phyloP scores from a whole-genome alignment of 2,797 vertebrate species.

The Lagorchestes hirsutus region DNA sequence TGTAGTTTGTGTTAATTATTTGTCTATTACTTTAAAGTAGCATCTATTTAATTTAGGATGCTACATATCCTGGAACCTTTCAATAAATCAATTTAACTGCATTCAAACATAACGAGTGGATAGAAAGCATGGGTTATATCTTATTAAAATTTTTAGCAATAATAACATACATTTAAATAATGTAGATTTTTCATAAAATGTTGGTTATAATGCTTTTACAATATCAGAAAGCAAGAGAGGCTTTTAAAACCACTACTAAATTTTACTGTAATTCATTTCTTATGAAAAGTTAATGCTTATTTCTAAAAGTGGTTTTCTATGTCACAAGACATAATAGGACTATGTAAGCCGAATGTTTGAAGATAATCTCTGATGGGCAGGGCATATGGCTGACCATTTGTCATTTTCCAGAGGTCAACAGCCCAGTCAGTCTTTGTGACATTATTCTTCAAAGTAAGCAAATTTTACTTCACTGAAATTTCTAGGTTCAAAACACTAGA shows the following conservation, averaged over 20 bases:
- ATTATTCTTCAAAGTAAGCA: slow-evolving; percentile 82
- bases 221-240: slow-evolving; percentile 20
- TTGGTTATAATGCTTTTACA: not conserved
- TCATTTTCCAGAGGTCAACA: slow-evolving; percentile 90
- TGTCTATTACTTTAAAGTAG: too few species aligned
- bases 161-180: slow-evolving; percentile 50
- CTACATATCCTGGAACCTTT: not conserved
- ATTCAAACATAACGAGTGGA: slow-evolving; percentile 14
- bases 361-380: slow-evolving; percentile 74
- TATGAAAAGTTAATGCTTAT: slow-evolving; percentile 79
- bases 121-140: slow-evolving; percentile 1
- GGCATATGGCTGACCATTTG: slow-evolving; percentile 92
- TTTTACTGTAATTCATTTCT: slow-evolving; percentile 58
- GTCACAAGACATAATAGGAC: slow-evolving; percentile 83
- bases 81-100: slow-evolving; percentile 40
- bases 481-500: slow-evolving; percentile 83
- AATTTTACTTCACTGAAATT: slow-evolving; percentile 88
- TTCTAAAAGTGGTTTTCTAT: slow-evolving; percentile 69
- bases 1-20: too few species aligned
- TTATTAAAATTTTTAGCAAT: slow-evolving; percentile 26
- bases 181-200: slow-evolving; percentile 40
- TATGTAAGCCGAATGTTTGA: slow-evolving; percentile 48
- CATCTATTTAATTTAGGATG: too few species aligned
- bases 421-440: slow-evolving; percentile 92
- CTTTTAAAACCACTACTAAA: not conserved